Percentiles rank a stretch among this genome's conserved stretches.
Evolutionary conservation across 2,113 vertebrate species (phyloP).

Genomic region (Galeopterus variegatus): DNA sequence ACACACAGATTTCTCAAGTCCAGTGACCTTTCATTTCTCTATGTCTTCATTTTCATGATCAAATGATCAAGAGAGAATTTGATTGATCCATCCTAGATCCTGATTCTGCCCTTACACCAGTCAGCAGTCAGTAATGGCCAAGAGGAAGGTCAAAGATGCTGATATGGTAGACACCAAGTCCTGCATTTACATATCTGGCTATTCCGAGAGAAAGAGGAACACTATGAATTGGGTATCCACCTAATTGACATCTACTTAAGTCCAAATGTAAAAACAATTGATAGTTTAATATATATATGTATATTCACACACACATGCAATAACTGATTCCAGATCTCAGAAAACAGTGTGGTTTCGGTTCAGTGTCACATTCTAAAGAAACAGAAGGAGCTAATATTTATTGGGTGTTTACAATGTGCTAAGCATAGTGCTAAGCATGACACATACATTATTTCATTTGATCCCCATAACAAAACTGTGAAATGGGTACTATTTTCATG

Average conservation of each 20-base stretch:
- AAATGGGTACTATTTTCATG: neutral
- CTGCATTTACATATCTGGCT: neutral
- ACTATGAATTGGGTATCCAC: neutral
- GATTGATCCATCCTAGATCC: neutral
- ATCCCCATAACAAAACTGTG: neutral
- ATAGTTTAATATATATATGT: neutral
- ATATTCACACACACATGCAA: neutral
- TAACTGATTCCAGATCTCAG: neutral
- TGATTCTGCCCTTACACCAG: neutral
- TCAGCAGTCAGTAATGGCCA: neutral
- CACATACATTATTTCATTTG: neutral
- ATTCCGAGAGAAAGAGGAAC: neutral
- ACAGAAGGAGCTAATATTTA: neutral
- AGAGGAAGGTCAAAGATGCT: neutral
- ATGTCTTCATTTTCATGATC: slow-evolving; percentile 28
- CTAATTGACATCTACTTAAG: neutral
- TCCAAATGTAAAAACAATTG: neutral
- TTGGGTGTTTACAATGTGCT: neutral
- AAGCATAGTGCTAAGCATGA: neutral
- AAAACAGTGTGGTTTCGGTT: neutral
- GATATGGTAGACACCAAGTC: neutral
- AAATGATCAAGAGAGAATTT: neutral
- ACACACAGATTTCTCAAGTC: neutral
- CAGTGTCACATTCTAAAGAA: neutral
- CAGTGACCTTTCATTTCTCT: neutral